These are phyloP conservation scores for Caenorhabditis wallacei DNA, from an alignment of 2,888 invertebrate species.

Conservation along the genomic window DNA sequence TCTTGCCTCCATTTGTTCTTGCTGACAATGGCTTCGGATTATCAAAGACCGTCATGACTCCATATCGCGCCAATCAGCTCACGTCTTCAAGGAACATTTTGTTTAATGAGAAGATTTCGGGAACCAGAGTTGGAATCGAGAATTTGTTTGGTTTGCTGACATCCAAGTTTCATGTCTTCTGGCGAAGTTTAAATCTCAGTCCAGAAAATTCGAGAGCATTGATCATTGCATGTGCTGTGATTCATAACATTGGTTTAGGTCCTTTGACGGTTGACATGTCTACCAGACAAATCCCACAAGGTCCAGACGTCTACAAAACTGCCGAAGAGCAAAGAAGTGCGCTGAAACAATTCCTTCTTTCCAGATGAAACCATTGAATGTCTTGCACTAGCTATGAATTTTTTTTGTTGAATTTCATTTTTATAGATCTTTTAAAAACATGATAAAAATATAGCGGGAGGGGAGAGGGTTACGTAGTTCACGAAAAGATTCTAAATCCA, in stretches of 20 bases:
- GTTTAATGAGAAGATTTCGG: neutral
- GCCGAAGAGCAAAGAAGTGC: neutral
- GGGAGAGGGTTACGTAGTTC: too few species aligned
- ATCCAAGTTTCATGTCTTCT: neutral
- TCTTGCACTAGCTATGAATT: too few species aligned
- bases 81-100: neutral
- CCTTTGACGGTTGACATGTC: neutral
- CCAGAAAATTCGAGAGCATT: neutral
- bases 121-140: conserved; percentile 14
- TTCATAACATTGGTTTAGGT: conserved; percentile 5
- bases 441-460: too few species aligned
- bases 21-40: conserved; percentile 25
- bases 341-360: neutral
- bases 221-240: neutral
- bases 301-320: neutral
- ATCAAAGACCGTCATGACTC: neutral
- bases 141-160: neutral
- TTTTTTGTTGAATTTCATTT: too few species aligned
- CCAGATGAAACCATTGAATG: neutral
- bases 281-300: too few species aligned
- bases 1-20: neutral
- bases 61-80: neutral
- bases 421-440: too few species aligned
- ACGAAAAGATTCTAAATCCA: too few species aligned
- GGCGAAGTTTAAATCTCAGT: neutral